Base-by-base conservation (phyloP, 2,888 invertebrate genomes). In the Pherbina coryleti region DNA sequence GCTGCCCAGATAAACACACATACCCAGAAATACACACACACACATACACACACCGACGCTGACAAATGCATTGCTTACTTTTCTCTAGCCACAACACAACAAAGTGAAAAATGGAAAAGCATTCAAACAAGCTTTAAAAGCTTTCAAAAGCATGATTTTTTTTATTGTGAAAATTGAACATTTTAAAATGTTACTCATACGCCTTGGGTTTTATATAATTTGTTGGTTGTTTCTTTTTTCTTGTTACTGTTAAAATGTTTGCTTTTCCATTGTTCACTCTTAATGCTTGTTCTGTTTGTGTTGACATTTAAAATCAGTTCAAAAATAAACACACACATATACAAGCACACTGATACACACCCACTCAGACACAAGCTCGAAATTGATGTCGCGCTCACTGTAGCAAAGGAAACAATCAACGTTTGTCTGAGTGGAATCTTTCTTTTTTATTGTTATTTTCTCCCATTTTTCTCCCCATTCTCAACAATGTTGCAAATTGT, bases 121-220 rank as follows among this genome's bases (percentile, higher is more conserved):
- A 28, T 9, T 25, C 25, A 60, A 60, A 60, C 9, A 28, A 60
- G 60, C 28, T 60, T 60, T 60, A 28, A 60, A 60, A 60, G 60
- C 60, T 28, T 28, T 60, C 28, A 28, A 25, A 60, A 8, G 28
- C 28, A 28, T 28, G 2, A 60, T 60, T 60, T 60, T 60, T 60
- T 60, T 60, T 19, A 5, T 22, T 60, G 11, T 60, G 11, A 11
- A 60, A 28, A 60, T 28, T 60, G 9, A 14, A 60, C 22, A 37
- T 19, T n/a, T 9, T 49, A n/a, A 22, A 19, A 71, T 37, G 70
- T 71, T 55, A 71, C 70, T 53, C 70, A 71, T 71, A 71, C 55
- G 70, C 53, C 70, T 1, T 55, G 22, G 17, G n/a, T 31, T 28
- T 8, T 34, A 19, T 37, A 19, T n/a, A n/a, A 1, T 7, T 17